A percentile compares a stretch with the other conserved stretches of the same genome.
These are phyloP conservation scores for Danio kyathit DNA, from an alignment of 2,797 vertebrate genomes.

Conservation along the genomic window DNA sequence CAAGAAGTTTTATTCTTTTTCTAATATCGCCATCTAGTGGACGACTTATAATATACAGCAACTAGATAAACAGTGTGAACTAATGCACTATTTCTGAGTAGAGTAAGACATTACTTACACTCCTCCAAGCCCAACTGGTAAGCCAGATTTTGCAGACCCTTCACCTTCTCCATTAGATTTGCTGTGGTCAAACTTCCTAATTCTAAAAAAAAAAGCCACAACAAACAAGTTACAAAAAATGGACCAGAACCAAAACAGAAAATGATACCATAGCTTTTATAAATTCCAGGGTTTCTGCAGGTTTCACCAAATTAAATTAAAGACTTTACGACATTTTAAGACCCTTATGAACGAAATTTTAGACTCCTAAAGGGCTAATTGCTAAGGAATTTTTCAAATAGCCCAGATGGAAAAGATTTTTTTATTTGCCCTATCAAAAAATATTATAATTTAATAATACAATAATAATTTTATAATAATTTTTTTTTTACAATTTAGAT, in stretches of 20 bases:
- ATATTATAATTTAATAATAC: no score
- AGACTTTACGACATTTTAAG: no score
- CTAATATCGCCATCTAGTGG: conserved; percentile 77
- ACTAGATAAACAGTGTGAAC: not conserved
- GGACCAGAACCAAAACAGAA: not conserved
- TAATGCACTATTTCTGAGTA: not conserved
- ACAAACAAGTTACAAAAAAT: not conserved
- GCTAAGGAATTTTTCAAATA: no score
- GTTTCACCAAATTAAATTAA: no score
- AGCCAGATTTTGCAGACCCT: conserved; percentile 96
- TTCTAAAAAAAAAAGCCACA: conserved; percentile 76
- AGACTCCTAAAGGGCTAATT: no score
- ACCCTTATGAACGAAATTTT: no score
- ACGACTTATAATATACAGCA: not conserved
- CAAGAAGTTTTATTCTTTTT: not conserved
- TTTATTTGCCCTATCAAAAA: no score
- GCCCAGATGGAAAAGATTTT: no score
- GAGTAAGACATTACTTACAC: conserved; percentile 88
- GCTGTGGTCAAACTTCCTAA: conserved; percentile 96
- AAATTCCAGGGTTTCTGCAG: not conserved
- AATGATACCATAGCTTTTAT: not conserved
- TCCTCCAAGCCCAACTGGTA: conserved; percentile 98
- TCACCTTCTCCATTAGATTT: conserved; percentile 99
- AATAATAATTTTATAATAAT: no score
- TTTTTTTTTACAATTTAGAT: no score